Evolutionary conservation across 2,888 invertebrate genomes (phyloP).

Genomic region (Chrysomela aeneicollis): DNA sequence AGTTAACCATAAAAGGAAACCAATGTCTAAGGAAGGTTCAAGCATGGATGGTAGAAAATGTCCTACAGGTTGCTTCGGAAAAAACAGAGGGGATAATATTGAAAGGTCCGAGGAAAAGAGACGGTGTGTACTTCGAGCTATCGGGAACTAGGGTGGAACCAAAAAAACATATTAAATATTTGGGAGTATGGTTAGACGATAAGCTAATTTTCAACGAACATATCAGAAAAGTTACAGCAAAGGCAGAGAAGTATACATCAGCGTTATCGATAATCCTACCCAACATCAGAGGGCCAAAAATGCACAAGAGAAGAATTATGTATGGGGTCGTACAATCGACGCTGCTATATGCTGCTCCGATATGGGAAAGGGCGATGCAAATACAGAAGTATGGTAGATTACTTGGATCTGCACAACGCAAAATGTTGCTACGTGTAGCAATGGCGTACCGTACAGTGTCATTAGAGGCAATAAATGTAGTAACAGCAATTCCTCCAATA

Average conservation of each 20-base stretch:
- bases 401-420: constrained; percentile 18
- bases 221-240: neutral
- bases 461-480: constrained; percentile 21
- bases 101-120: constrained; percentile 21
- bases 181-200: constrained; percentile 16
- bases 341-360: constrained; percentile 26
- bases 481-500: constrained; percentile 25
- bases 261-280: constrained; percentile 17
- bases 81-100: constrained; percentile 30
- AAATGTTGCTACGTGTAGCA: constrained; percentile 18
- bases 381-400: constrained; percentile 17
- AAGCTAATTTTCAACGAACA: too few relatives aligned
- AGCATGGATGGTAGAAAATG: constrained; percentile 22
- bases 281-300: constrained; percentile 19
- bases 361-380: constrained; percentile 25
- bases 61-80: constrained; percentile 16
- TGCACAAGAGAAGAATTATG: constrained; percentile 10
- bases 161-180: constrained; percentile 18
- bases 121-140: neutral
- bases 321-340: constrained; percentile 19
- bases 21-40: neutral
- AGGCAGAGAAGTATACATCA: neutral
- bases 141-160: neutral
- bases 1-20: constrained; percentile 4
- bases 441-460: constrained; percentile 29